Base-by-base conservation (phyloP, 2,888 invertebrate species). In the Orthosia cruda region DNA sequence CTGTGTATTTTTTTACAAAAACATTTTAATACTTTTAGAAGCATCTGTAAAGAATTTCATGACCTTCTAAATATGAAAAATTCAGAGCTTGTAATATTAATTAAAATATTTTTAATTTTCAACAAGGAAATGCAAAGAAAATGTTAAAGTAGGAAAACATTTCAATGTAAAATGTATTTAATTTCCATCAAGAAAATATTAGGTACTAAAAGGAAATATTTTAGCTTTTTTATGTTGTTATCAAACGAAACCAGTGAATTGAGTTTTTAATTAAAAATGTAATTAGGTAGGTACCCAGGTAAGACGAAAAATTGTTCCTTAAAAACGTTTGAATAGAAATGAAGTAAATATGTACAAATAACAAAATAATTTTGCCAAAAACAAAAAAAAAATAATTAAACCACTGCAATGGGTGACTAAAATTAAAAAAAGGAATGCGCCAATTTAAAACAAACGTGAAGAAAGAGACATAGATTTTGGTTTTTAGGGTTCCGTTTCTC, bases 131-230 rank as follows among this genome's bases (percentile, higher is more conserved):
- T 45, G 23, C 18, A 12, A 18, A 32, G 23, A 67, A 54, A 58
- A 73, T 49, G 20, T 40, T 49, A 12, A 49, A 23, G n/a, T 0
- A 23, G n/a, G 16, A 45, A 15, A 57, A 15, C 15, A 54, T 77
- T 71, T 65, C 5, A 71, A 55, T 52, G 13, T 71, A 16, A n/a
- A n/a, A n/a, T n/a, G n/a, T n/a, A n/a, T n/a, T 68, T 16, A 52
- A 74, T 54, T 40, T 50, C 47, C 11, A 58, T 69, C 1, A 71
- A 47, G 32, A 68, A 69, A 52, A 70, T 69, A 4, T 57, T 78
- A 13, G 16, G 11, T 23, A 49, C 12, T 52, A 0, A 52, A 59
- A 54, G 52, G 47, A 49, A 72, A 40, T 71, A 58, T 71, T 52
- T 52, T 7, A 57, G 16, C 4, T 58, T 18, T 52, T 58, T 58